Base-by-base conservation (phyloP, 2,888 invertebrate genomes). In the Octonoba sinensis region DNA sequence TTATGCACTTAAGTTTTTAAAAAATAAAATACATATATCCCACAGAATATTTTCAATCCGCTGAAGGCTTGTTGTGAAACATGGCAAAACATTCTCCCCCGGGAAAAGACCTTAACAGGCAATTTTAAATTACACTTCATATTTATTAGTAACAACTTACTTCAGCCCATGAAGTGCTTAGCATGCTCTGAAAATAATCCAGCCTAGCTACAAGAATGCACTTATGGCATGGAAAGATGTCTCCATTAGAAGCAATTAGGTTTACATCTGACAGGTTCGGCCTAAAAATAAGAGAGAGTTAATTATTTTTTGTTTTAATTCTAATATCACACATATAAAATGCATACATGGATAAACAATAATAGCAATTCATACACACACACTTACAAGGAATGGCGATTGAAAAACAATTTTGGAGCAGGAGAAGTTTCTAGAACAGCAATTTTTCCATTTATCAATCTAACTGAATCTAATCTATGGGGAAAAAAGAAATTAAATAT, bases 151-250 rank as follows among this genome's bases (percentile, higher is more conserved):
- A 36, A 1, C 36, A 36, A 36, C 36, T 36, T 72, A 81, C 74
- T 62, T 84, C 84, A 75, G 71, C 82, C 95, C 95, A 96, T 59
- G 93, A 91, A 86, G 92, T 92, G 86, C 92, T 91, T 86, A 96
- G 93, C 94, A 96, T 94, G 86, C 93, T 93, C 83, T 92, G 91
- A 87, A 96, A 96, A 88, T 96, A 96, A 84, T 96, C 95, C n/a
- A 94, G 89, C 47, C 95, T 89, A 0, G 94, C 93, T 0, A 93
- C 92, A 20, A 96, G 88, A n/a, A 96, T 89, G 87, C 95, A 96
- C 87, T 93, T 93, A 87, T 96, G 96, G 0, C 94, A 95, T 0
- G 90, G 88, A 24, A 94, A 88, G 59, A 86, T 84, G n/a, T 84
- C 85, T 22, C 87, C 88, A 85, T 90, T 90, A 49, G 87, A 87